A percentile compares a stretch with the other conserved stretches of the same genome.
phyloP scores from a whole-genome alignment of 2,888 invertebrate genomes.

The Xylophagus ater region DNA sequence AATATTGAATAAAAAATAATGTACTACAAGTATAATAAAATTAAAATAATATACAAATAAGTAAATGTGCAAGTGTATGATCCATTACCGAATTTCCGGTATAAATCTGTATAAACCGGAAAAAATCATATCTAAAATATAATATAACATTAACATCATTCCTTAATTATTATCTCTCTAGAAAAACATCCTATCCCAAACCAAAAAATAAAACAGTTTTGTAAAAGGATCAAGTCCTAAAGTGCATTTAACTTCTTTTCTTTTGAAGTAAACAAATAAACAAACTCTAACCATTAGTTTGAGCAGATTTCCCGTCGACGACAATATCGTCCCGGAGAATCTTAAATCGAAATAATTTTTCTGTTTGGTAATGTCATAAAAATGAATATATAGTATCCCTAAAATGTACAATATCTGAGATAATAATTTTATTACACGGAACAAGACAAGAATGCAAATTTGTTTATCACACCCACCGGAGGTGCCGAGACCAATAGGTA shows the following conservation, averaged over 20 bases:
- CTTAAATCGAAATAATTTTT: slow-evolving; percentile 13
- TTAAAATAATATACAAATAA: too few species aligned
- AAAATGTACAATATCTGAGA: slow-evolving; percentile 16
- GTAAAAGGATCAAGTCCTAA: slow-evolving; percentile 8
- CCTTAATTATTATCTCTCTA: background rate
- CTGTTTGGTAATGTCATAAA: slow-evolving; percentile 13
- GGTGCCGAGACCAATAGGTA: background rate
- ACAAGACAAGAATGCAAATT: slow-evolving; percentile 17
- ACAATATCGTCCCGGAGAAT: slow-evolving; percentile 2
- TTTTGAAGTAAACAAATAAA: background rate
- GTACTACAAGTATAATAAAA: too few species aligned
- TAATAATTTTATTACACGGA: slow-evolving; percentile 17
- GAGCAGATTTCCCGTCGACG: background rate
- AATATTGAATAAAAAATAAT: too few species aligned
- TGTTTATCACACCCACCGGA: slow-evolving; percentile 16
- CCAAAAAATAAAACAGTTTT: background rate
- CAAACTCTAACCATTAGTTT: too few species aligned
- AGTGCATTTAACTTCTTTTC: slow-evolving; percentile 12
- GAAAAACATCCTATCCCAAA: too few species aligned
- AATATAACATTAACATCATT: too few species aligned
- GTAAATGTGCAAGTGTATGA: too few species aligned
- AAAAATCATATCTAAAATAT: too few species aligned
- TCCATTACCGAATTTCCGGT: too few species aligned
- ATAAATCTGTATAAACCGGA: too few species aligned
- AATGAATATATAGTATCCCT: slow-evolving; percentile 13